Conservation (phyloP, 2,113 vertebrate genomes). For the Taxidea taxus region DNA sequence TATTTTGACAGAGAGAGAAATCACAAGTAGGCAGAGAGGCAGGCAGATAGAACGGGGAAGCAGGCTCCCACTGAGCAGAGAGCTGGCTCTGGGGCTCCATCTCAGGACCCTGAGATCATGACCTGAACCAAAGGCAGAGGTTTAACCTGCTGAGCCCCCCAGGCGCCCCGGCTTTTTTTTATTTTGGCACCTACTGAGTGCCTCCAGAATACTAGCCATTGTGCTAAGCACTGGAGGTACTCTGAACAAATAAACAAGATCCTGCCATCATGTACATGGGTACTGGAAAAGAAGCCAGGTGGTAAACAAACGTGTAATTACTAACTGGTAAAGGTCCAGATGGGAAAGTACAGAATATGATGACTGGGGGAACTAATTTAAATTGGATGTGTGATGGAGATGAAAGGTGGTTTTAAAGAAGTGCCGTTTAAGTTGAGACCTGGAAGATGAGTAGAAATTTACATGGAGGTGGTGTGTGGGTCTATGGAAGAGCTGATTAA, state of each 20-base stretch:
- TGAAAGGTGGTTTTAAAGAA: not conserved
- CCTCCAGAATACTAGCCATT: not conserved
- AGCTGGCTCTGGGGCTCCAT: too few relatives aligned
- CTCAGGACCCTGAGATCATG: too few relatives aligned
- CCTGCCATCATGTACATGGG: not conserved
- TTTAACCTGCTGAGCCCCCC: too few relatives aligned
- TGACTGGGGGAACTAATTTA: not conserved
- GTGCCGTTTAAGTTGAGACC: not conserved
- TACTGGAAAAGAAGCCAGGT: not conserved
- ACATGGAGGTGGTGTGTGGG: not conserved
- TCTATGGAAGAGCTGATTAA: not conserved
- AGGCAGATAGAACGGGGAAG: too few relatives aligned
- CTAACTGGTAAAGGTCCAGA: not conserved
- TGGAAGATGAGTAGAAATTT: not conserved
- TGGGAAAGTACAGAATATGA: not conserved
- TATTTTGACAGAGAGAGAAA: too few relatives aligned
- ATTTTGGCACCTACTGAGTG: not conserved
- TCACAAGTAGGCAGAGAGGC: too few relatives aligned
- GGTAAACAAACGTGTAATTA: not conserved
- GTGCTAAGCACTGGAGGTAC: not conserved
- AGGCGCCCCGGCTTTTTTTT: not conserved
- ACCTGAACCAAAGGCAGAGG: too few relatives aligned
- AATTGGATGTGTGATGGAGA: not conserved
- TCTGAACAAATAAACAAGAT: not conserved
- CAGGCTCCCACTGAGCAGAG: too few relatives aligned